Conservation (phyloP, 2,888 invertebrate species). For the Sphecodes monilicornis region DNA sequence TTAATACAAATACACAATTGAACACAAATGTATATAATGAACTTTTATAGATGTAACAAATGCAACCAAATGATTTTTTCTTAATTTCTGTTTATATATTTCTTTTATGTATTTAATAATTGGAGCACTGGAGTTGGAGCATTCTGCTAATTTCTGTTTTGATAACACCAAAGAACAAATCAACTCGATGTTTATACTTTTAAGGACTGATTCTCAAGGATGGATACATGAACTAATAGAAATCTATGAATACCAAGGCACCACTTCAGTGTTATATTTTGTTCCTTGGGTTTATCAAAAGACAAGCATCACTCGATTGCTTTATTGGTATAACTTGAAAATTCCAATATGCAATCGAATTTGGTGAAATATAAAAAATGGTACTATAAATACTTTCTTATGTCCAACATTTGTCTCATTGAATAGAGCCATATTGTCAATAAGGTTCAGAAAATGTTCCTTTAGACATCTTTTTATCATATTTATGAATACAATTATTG, state of each 20-base stretch:
- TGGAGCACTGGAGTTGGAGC: too few species aligned
- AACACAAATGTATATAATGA: neutral
- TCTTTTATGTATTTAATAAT: too few species aligned
- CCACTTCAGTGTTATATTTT: slow-evolving; percentile 45
- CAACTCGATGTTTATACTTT: slow-evolving; percentile 36
- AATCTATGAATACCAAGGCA: slow-evolving; percentile 52
- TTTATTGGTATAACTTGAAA: slow-evolving; percentile 23
- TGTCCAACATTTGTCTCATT: slow-evolving; percentile 49
- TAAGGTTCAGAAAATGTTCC: slow-evolving; percentile 70
- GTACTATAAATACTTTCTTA: slow-evolving; percentile 14
- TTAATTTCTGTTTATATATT: too few species aligned
- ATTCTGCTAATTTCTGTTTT: slow-evolving; percentile 13
- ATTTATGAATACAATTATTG: slow-evolving; percentile 68
- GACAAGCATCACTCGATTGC: neutral
- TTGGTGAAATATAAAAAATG: neutral
- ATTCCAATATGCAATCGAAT: slow-evolving; percentile 12
- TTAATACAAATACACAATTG: neutral
- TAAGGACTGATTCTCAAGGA: slow-evolving; percentile 40
- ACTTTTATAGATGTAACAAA: neutral
- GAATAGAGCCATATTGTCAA: slow-evolving; percentile 73
- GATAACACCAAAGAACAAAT: slow-evolving; percentile 48
- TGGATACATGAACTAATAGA: slow-evolving; percentile 41
- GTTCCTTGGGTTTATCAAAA: slow-evolving; percentile 41
- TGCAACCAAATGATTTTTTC: neutral
- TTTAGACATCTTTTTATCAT: slow-evolving; percentile 74